Evolutionary conservation across 2,888 invertebrate genomes (phyloP).

Genomic region (Agrotis puta): DNA sequence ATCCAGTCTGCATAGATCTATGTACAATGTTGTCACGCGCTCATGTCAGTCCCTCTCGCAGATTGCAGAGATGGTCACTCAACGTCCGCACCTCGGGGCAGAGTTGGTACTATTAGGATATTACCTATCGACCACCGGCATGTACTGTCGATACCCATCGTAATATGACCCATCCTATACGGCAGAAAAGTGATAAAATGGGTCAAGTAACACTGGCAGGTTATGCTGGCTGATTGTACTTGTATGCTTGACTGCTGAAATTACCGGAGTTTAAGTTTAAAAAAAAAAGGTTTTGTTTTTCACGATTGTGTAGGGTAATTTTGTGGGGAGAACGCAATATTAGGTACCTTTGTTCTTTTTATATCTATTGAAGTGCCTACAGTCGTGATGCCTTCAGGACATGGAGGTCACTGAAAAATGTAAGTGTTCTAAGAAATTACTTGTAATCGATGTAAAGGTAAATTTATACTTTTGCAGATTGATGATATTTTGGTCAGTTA

Average conservation of each 20-base stretch:
- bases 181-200: no score
- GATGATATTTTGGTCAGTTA: no score
- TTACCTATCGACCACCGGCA: slow-evolving; percentile 56
- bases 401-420: not conserved
- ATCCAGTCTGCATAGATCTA: slow-evolving; percentile 35
- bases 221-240: not conserved
- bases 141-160: slow-evolving; percentile 13
- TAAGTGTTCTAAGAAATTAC: not conserved
- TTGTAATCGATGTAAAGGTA: no score
- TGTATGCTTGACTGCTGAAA: slow-evolving; percentile 30
- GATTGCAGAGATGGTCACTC: slow-evolving; percentile 65
- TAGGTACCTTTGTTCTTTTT: not conserved
- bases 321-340: not conserved
- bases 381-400: not conserved
- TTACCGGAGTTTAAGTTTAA: slow-evolving; percentile 10
- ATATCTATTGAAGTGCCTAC: not conserved
- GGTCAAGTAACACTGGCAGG: no score
- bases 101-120: slow-evolving; percentile 49
- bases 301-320: slow-evolving; percentile 5
- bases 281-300: slow-evolving; percentile 13
- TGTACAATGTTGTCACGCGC: slow-evolving; percentile 58
- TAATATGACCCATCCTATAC: no score
- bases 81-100: slow-evolving; percentile 66
- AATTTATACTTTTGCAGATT: no score
- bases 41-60: slow-evolving; percentile 56